Base-by-base conservation (phyloP, 2,888 invertebrate species). In the Rhodophaea formosa region DNA sequence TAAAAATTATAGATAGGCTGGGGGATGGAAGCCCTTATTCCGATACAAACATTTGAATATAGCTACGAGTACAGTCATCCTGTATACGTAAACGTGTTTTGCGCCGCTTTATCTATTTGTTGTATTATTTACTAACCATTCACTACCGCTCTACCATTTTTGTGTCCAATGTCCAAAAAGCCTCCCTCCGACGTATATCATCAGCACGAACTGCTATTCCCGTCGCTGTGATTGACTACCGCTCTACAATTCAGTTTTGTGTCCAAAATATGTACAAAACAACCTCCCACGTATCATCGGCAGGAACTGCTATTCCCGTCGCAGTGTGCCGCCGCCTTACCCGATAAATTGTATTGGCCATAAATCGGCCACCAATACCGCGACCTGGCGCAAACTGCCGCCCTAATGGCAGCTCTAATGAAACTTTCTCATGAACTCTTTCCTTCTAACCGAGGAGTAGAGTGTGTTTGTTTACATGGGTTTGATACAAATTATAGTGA, bases 331-430 rank as follows among this genome's bases (percentile, higher is more conserved):
- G 42, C 12, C 10, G 47, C 56, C 49, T 56, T 49, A 51, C 16
- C 58, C 61, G 57, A 56, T 63, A 61, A 63, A 83, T 82, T 79
- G 79, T 80, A 80, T 79, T 75, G 75, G 64, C 77, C 70, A 80
- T 84, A 84, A 83, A 84, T 84, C 70, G 68, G 69, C 65, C 45
- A 71, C 66, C 79, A 76, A 77, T 79, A 73, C 77, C 70, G 67
- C 49, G 56, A 30, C 42, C 29, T 49, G 55, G 14, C 47, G 43
- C 49, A 56, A 56, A 56, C 52, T 53, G 52, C 49, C 56, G 3
- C 56, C 30, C 23, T 56, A 47, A 56, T 56, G 23, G 39, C 55
- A 35, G 46, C 14, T 35, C 39, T 56, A 51, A 56, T 56, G 56
- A 56, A 56, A 56, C 15, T 56, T 56, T 56, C 46, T 49, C 56